Conservation (phyloP, 2,888 invertebrate species). For the Nomada ruficornis region DNA sequence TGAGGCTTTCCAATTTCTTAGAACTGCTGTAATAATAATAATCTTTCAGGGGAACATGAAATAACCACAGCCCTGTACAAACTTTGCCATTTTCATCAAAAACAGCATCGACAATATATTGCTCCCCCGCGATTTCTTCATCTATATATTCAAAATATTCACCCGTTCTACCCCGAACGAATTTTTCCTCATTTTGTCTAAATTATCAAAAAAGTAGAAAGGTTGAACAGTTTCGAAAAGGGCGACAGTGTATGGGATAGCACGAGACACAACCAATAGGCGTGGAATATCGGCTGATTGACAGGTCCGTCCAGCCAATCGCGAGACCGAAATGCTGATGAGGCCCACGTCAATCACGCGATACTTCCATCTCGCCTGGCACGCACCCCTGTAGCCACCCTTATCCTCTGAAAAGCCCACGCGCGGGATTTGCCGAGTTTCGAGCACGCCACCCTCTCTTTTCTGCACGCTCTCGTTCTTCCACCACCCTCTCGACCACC, state of each 20-base stretch:
- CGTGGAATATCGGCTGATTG: constrained; percentile 88
- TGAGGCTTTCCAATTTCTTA: no score
- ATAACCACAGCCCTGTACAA: no score
- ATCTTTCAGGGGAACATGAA: no score
- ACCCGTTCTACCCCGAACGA: no score
- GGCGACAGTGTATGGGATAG: constrained; percentile 49
- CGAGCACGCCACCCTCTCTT: constrained; percentile 59
- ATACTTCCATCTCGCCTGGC: constrained; percentile 81
- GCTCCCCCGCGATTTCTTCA: no score
- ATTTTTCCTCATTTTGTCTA: no score
- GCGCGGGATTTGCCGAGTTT: constrained; percentile 61
- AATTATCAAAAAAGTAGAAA: no score
- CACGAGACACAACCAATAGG: constrained; percentile 83
- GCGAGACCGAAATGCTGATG: constrained; percentile 91
- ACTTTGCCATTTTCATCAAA: no score
- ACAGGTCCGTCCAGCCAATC: constrained; percentile 92
- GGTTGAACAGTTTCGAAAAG: constrained; percentile 22
- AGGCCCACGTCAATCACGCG: constrained; percentile 91
- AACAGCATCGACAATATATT: no score
- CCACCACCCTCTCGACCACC: constrained; percentile 10
- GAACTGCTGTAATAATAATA: no score
- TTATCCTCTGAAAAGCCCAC: constrained; percentile 65
- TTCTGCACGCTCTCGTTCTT: constrained; percentile 26
- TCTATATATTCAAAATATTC: no score
- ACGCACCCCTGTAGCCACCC: constrained; percentile 56